Percentiles rank a stretch among this genome's conserved stretches.
These are phyloP conservation scores for Sepioteuthis lessoniana DNA, from an alignment of 2,888 invertebrate species.

Conservation along the genomic window DNA sequence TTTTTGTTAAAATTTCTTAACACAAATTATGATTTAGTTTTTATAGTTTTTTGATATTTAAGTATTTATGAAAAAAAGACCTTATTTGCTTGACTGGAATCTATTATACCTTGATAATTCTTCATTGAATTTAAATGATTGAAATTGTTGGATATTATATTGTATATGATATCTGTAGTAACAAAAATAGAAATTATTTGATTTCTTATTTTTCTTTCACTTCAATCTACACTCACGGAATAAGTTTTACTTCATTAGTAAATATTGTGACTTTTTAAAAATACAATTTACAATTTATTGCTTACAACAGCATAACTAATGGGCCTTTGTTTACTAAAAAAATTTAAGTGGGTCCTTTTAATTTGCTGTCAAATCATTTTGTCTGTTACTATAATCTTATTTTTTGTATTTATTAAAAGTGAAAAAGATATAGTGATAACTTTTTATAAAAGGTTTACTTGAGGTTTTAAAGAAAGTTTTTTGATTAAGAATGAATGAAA, in stretches of 20 bases:
- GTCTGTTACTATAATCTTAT: too few relatives aligned
- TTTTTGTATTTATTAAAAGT: too few relatives aligned
- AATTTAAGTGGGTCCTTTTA: not conserved
- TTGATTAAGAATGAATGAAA: too few relatives aligned
- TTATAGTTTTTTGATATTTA: not conserved
- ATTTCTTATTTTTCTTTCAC: not conserved
- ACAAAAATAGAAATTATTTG: not conserved
- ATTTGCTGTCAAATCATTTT: not conserved
- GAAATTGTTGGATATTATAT: not conserved
- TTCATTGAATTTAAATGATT: not conserved
- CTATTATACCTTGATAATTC: not conserved
- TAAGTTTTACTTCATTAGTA: not conserved
- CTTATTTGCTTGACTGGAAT: not conserved
- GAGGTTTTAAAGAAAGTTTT: not conserved
- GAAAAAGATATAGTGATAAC: too few relatives aligned
- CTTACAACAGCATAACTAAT: not conserved
- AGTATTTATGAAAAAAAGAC: not conserved
- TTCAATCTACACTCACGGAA: not conserved
- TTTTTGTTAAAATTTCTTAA: not conserved
- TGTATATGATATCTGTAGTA: not conserved
- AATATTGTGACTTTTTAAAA: not conserved
- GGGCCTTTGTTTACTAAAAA: not conserved
- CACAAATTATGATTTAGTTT: not conserved
- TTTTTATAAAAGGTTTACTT: too few relatives aligned
- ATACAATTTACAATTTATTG: not conserved